Evolutionary conservation across 1,140 invertebrate genomes (phyloP).

Genomic region (Diabrotica undecimpunctata): DNA sequence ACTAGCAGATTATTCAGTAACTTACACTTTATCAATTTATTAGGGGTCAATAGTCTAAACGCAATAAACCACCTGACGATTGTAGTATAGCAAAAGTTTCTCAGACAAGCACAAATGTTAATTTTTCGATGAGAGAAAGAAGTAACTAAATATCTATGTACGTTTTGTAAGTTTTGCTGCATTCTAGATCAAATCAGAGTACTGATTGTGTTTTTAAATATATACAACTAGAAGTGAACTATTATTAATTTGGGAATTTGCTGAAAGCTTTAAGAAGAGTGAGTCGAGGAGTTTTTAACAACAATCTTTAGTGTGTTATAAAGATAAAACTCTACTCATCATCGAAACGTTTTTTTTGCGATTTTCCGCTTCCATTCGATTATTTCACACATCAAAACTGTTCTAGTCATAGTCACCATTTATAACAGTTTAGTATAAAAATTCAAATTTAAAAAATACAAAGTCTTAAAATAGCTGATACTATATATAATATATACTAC

Average conservation of each 20-base stretch:
- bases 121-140: too few species aligned
- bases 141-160: too few species aligned
- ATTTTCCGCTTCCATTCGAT: slow-evolving; percentile 28
- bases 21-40: too few species aligned
- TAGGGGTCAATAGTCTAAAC: too few species aligned
- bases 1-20: too few species aligned
- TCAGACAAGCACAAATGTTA: too few species aligned
- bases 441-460: slow-evolving; percentile 52
- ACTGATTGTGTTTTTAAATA: too few species aligned
- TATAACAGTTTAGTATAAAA: slow-evolving; percentile 51
- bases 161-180: too few species aligned
- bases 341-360: slow-evolving; percentile 25
- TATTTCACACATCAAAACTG: slow-evolving; percentile 48
- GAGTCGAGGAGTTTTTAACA: neutral
- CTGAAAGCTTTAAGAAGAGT: neutral
- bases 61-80: too few species aligned
- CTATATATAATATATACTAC: slow-evolving; percentile 46
- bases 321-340: slow-evolving; percentile 44
- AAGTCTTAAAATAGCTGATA: slow-evolving; percentile 50
- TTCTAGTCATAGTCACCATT: slow-evolving; percentile 48
- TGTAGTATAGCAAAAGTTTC: too few species aligned
- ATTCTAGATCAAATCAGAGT: too few species aligned
- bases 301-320: slow-evolving; percentile 31
- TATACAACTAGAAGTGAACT: too few species aligned
- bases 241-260: neutral